phyloP scores from a whole-genome alignment of 2,888 invertebrate species.

The Encarsia formosa region DNA sequence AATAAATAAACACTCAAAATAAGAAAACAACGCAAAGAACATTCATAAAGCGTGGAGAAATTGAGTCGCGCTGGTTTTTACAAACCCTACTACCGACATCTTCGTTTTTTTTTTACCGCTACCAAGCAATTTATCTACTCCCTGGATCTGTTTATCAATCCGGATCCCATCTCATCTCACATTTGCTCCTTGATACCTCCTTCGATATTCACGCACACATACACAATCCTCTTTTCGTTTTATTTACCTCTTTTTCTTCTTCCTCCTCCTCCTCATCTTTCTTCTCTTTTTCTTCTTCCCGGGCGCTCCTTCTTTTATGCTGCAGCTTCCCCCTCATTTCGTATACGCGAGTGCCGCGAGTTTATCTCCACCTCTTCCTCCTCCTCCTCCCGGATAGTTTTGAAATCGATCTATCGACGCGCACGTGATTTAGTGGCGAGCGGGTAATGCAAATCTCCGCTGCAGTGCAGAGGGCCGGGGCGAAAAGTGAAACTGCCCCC shows the following conservation, averaged over 20 bases:
- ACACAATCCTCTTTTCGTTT: neutral
- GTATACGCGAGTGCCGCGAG: no score
- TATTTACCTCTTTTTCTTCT: neutral
- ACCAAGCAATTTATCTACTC: conserved; percentile 4
- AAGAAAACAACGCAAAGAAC: no score
- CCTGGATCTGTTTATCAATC: conserved; percentile 6
- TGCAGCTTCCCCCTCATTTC: neutral
- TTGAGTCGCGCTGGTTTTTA: no score
- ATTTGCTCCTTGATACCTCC: neutral
- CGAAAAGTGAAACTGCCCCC: conserved; percentile 22
- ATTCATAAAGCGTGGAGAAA: no score
- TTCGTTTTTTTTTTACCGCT: no score
- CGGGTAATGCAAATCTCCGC: conserved; percentile 21
- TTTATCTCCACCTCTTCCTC: no score
- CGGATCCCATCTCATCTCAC: neutral
- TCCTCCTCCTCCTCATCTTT: neutral
- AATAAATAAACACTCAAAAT: no score
- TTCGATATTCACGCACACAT: no score
- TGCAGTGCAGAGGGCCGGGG: neutral
- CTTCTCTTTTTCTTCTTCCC: neutral
- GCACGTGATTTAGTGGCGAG: conserved; percentile 19
- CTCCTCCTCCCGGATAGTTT: conserved; percentile 2
- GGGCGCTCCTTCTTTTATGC: neutral
- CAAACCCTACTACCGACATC: no score
- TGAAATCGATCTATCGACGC: conserved; percentile 15